Evolutionary conservation across 2,888 invertebrate genomes (phyloP).

Genomic region (Enchytraeus crypticus): DNA sequence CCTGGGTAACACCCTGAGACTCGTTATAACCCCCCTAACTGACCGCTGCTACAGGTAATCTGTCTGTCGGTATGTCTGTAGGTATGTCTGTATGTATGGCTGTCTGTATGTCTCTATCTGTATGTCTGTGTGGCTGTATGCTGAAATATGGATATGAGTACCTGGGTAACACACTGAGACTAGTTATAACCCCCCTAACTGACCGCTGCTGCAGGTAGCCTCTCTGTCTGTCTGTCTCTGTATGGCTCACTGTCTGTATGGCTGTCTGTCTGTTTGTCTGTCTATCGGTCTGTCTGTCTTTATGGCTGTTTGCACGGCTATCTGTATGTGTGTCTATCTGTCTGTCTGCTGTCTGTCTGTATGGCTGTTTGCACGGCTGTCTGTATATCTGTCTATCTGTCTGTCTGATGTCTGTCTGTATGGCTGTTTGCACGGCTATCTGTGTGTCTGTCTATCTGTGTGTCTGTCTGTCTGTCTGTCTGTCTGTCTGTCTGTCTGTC

Average conservation of each 20-base stretch:
- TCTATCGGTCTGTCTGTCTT: neutral
- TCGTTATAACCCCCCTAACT: constrained; percentile 52
- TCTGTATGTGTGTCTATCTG: no score
- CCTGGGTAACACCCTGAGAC: constrained; percentile 50
- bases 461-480: no score
- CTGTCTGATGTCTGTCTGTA: no score
- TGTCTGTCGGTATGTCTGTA: neutral
- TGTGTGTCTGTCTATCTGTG: no score
- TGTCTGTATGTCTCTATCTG: no score
- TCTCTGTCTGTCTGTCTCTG: neutral
- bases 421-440: no score
- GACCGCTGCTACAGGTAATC: constrained; percentile 51
- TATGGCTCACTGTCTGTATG: neutral
- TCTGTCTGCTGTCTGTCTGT: no score
- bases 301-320: no score
- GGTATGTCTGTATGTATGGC: no score
- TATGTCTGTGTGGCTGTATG: neutral
- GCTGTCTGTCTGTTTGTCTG: neutral
- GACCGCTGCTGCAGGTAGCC: neutral
- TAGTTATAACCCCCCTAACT: constrained; percentile 33
- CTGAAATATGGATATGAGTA: constrained; percentile 44
- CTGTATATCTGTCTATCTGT: no score
- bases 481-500: no score
- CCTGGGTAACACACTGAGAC: constrained; percentile 50
- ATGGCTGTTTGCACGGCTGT: no score